Conservation (phyloP, 1,140 invertebrate species). For the Muscidifurax raptorellus region DNA sequence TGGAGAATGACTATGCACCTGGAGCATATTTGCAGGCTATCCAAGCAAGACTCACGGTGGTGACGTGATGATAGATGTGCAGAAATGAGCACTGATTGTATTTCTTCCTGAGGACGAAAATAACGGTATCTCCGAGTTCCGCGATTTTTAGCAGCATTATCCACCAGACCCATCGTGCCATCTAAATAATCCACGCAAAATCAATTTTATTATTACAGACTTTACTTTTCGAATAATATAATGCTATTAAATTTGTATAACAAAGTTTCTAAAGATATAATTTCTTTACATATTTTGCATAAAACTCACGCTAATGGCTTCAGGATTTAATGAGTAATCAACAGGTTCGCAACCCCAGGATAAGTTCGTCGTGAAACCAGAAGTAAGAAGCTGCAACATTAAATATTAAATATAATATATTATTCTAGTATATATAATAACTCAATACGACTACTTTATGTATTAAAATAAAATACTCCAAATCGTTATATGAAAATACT, state of each 20-base stretch:
- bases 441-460: no score
- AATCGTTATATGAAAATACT: no score
- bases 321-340: conserved; percentile 64
- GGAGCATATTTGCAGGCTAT: conserved; percentile 81
- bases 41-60: conserved; percentile 82
- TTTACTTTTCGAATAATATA: no score
- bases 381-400: conserved; percentile 65
- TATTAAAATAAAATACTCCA: no score
- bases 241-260: no score
- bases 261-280: no score
- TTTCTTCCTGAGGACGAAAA: conserved; percentile 85
- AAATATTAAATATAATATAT: no score
- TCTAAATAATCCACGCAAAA: conserved; percentile 54
- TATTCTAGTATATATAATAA: no score
- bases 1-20: conserved; percentile 70
- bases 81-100: conserved; percentile 83
- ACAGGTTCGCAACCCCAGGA: conserved; percentile 69
- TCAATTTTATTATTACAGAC: background rate
- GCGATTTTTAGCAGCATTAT: conserved; percentile 73
- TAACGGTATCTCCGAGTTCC: conserved; percentile 76
- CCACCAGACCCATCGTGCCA: conserved; percentile 74
- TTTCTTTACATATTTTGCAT: background rate
- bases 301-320: conserved; percentile 67
- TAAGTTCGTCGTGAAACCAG: conserved; percentile 68
- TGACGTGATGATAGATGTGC: conserved; percentile 84